phyloP scores from a whole-genome alignment of 2,797 vertebrate genomes.

The Hypotaenidia okinawae region DNA sequence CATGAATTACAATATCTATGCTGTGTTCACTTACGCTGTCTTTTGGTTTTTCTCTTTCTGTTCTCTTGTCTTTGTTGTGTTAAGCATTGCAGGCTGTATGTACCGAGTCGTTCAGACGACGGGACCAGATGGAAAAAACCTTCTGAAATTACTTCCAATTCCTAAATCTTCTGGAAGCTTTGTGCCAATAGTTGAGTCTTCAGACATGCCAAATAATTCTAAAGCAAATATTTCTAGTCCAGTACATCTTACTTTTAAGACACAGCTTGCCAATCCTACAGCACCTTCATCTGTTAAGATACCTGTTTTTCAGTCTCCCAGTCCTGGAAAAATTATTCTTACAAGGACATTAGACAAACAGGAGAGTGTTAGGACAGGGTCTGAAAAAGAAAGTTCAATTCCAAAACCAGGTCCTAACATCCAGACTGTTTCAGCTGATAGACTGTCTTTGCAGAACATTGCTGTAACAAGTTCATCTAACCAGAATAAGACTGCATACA shows the following conservation, averaged over 20 bases:
- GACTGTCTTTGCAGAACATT: slow-evolving; percentile 59
- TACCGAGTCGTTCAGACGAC: slow-evolving; percentile 79
- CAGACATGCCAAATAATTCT: slow-evolving; percentile 67
- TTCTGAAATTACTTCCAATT: slow-evolving; percentile 80
- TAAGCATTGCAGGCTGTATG: slow-evolving; percentile 81
- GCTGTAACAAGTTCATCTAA: slow-evolving; percentile 54
- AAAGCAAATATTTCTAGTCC: slow-evolving; percentile 57
- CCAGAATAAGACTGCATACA: neutral
- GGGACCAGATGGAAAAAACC: slow-evolving; percentile 79
- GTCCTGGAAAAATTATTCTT: slow-evolving; percentile 71
- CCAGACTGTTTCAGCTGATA: slow-evolving; percentile 47
- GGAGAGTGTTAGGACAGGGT: slow-evolving; percentile 51
- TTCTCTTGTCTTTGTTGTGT: slow-evolving; percentile 66
- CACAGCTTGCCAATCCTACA: slow-evolving; percentile 63
- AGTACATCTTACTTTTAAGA: slow-evolving; percentile 71
- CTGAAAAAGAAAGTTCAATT: slow-evolving; percentile 57
- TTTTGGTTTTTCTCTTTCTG: slow-evolving; percentile 71
- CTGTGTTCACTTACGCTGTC: slow-evolving; percentile 51
- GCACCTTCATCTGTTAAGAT: slow-evolving; percentile 65
- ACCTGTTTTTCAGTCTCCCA: slow-evolving; percentile 70
- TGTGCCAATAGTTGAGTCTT: slow-evolving; percentile 67
- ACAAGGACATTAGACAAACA: slow-evolving; percentile 64
- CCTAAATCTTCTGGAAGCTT: slow-evolving; percentile 74
- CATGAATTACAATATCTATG: slow-evolving; percentile 15
- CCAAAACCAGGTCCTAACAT: slow-evolving; percentile 36